Evolutionary conservation across 2,113 vertebrate genomes (phyloP), one percentile per base, ranked within the genome.

Genomic region (Rhinoptilus africanus): DNA sequence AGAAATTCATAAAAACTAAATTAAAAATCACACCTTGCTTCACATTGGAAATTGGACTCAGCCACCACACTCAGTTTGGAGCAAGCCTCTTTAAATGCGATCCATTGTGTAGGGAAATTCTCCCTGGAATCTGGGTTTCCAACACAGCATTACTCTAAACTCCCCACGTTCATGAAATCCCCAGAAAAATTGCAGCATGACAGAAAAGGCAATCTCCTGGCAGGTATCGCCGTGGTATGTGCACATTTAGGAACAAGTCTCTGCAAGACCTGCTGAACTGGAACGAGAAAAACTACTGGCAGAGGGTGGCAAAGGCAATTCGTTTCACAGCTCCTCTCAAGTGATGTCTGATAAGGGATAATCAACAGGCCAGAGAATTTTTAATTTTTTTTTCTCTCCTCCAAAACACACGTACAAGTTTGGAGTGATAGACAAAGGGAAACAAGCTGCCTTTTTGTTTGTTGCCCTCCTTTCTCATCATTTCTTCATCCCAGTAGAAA

Each of bases 1-100:
- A 76, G 60, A 32, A 72, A 86, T 66, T 90, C 47, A 73, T 93
- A 67, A 90, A 96, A 89, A 24, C 32, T 2, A 68, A 88, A 93
- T 97, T 95, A 94, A 79, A 95, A 97, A 95, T 95, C 96, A 91
- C 93, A 91, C 86, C 93, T 92, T 27, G 3, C 92, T 91, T 83
- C 88, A 86, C 86, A 30, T 30, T 93, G 83, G 95, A 96, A 91
- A 96, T 94, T 77, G 85, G 91, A 39, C 80, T 59, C 22, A 4
- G 83, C 21, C 68, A 23, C 10, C 0, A 4, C 34, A 2, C 59
- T 76, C 82, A 12, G 4, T 82, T 89, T 53, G 89, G 51, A 89
- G 67, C 6, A 64, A 89, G 73, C 12, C 84, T 88, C 69, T 96
- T 53, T 37, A 94, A 95, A 96, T 89, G 54, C 79, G 62, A 14